Evolutionary conservation across 30 jellyfish, hydroid and myxozoan genomes (phyloP).

Genomic region (Hydractinia echinata): DNA sequence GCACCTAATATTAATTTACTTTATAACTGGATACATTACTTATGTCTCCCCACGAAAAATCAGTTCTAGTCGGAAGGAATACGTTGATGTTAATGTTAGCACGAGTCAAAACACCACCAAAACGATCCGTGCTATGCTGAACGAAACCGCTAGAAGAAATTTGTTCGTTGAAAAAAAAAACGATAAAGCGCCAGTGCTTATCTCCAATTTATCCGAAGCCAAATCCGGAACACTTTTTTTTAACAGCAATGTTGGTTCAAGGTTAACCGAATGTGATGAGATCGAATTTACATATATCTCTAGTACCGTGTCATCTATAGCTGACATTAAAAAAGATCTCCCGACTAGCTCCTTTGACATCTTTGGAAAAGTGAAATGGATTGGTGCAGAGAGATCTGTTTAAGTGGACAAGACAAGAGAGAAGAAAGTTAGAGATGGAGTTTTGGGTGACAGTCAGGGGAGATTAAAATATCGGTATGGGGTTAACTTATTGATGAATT

Average conservation of each 20-base stretch:
- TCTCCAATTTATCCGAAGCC: neutral
- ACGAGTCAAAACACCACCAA: neutral
- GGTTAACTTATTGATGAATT: too few relatives aligned
- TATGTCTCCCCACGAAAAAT: too few relatives aligned
- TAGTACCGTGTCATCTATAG: neutral
- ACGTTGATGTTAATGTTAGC: neutral
- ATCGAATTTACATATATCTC: neutral
- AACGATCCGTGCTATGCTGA: neutral
- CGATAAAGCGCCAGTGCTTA: neutral
- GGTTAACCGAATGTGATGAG: neutral
- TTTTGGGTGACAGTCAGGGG: neutral
- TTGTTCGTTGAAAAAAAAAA: conserved; percentile 1
- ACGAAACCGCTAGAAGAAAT: neutral
- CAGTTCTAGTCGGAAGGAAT: too few relatives aligned
- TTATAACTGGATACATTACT: too few relatives aligned
- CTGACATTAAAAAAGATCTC: neutral
- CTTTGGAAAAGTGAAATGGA: conserved; percentile 1
- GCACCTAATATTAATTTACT: too few relatives aligned
- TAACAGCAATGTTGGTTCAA: neutral
- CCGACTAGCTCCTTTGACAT: neutral
- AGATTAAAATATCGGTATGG: neutral
- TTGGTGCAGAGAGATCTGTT: neutral
- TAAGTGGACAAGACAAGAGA: neutral
- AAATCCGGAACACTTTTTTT: neutral
- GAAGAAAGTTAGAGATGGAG: neutral